Evolutionary conservation across 1,140 invertebrate genomes (phyloP), one percentile per base, ranked within the genome.

Genomic region (Pseudachorutes palmiensis): DNA sequence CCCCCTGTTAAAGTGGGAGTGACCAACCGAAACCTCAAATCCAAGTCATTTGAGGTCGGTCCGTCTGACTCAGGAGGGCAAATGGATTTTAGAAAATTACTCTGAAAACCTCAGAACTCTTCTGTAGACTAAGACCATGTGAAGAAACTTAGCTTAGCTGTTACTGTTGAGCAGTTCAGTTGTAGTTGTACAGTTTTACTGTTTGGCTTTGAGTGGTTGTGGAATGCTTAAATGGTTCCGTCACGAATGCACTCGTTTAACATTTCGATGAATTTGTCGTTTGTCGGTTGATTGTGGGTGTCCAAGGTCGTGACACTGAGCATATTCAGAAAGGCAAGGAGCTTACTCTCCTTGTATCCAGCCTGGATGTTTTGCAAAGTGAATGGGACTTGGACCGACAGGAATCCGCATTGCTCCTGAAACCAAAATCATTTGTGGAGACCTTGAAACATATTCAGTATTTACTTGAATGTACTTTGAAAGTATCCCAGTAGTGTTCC

Each of bases 301-400:
- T 59, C 70, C 14, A 71, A n/a, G 1, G 89, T 87, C 3, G 89
- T 86, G 5, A 87, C 88, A 1, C 88, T 88, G 55, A 89, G 87
- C 70, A 88, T 89, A 5, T 90, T 77, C 26, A 90, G 77, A 19
- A 90, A 78, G 1, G 88, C 88, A 33, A 89, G 76, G 3, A 90
- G 77, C 70, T 87, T 84, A 0, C 87, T 88, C 64, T 84, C 78
- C 12, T 83, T 82, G 76, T 86, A 89, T 73, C 90, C 88, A 1
- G 63, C 58, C 30, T 58, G 26, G 12, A 68, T 58, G 2, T 64
- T 19, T 2, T 51, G 55, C 26, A 62, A 62, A 16, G 58, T 59
- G 36, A 68, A 71, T 0, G 66, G 58, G 3, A 66, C 19, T 36
- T 68, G 30, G 1, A 87, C 79, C 16, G 87, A 78, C 14, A 61